phyloP scores from a whole-genome alignment of 2,888 invertebrate genomes.

The Asteroscopus sphinx region DNA sequence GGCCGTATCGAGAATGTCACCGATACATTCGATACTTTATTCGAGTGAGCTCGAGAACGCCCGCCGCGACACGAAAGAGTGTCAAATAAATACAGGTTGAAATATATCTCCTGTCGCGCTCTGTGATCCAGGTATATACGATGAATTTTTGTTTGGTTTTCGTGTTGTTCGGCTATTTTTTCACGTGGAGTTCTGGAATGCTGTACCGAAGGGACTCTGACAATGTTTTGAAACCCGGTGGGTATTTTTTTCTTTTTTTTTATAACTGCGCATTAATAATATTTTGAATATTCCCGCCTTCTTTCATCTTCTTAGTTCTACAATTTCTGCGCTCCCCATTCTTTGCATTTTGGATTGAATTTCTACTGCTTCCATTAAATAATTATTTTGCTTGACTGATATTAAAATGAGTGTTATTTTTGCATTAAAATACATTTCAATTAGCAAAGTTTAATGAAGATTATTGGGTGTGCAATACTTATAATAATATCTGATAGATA shows the following conservation, averaged over 20 bases:
- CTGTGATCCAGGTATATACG: slow-evolving; percentile 82
- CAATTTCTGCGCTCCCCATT: neutral
- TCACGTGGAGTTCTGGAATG: slow-evolving; percentile 80
- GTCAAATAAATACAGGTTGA: slow-evolving; percentile 87
- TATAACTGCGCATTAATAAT: neutral
- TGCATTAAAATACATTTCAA: neutral
- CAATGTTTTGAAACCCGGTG: slow-evolving; percentile 85
- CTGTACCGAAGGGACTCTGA: slow-evolving; percentile 82
- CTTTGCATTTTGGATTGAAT: neutral
- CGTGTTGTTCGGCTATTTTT: slow-evolving; percentile 80
- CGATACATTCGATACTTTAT: slow-evolving; percentile 86
- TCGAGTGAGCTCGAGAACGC: slow-evolving; percentile 79
- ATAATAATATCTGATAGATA: too few species aligned
- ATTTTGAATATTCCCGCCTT: slow-evolving; percentile 12
- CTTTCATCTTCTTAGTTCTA: neutral
- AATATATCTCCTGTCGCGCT: slow-evolving; percentile 82
- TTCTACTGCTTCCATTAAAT: neutral
- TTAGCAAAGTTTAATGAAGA: neutral
- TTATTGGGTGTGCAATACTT: neutral
- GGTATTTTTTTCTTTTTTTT: slow-evolving; percentile 57
- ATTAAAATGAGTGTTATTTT: neutral
- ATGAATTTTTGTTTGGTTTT: slow-evolving; percentile 87
- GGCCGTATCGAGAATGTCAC: slow-evolving; percentile 83
- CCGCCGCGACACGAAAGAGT: slow-evolving; percentile 82
- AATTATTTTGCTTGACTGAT: neutral